Evolutionary conservation across 2,797 vertebrate genomes (phyloP).

Genomic region (Poliocrania exsul): DNA sequence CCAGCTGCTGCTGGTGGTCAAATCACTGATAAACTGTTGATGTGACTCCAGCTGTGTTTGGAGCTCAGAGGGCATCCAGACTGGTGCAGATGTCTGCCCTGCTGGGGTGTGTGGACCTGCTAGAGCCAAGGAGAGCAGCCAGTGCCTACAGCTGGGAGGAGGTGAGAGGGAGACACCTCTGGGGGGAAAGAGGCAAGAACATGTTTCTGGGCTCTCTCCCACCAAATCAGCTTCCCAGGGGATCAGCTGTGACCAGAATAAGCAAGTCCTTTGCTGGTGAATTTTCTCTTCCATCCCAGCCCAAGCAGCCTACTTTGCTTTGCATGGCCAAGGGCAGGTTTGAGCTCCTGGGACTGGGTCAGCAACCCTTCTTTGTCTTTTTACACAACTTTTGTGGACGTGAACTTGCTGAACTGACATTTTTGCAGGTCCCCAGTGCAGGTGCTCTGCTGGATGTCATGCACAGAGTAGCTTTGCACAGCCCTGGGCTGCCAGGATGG

Average conservation of each 20-base stretch:
- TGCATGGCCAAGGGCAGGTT: accelerated
- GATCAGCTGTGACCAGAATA: background rate
- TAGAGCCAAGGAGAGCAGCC: background rate
- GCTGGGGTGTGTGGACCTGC: background rate
- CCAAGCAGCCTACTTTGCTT: background rate
- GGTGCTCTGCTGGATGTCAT: background rate
- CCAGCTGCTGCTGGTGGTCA: background rate
- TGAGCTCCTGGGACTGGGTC: background rate
- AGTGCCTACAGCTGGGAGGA: background rate
- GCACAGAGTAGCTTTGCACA: background rate
- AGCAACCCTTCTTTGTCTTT: background rate
- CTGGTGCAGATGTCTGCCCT: background rate
- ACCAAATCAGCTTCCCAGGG: background rate
- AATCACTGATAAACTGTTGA: background rate
- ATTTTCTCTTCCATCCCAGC: background rate
- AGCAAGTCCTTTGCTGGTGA: background rate
- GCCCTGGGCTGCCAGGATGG: background rate
- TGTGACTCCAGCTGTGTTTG: background rate
- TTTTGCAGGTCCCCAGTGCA: background rate
- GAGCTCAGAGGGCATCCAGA: background rate
- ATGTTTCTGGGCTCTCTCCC: background rate
- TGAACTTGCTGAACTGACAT: background rate
- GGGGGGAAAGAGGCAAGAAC: background rate
- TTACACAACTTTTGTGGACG: accelerated
- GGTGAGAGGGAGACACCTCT: background rate